These are phyloP conservation scores for Macrocentrus cingulum DNA, from an alignment of 1,140 invertebrate genomes.

Conservation along the genomic window DNA sequence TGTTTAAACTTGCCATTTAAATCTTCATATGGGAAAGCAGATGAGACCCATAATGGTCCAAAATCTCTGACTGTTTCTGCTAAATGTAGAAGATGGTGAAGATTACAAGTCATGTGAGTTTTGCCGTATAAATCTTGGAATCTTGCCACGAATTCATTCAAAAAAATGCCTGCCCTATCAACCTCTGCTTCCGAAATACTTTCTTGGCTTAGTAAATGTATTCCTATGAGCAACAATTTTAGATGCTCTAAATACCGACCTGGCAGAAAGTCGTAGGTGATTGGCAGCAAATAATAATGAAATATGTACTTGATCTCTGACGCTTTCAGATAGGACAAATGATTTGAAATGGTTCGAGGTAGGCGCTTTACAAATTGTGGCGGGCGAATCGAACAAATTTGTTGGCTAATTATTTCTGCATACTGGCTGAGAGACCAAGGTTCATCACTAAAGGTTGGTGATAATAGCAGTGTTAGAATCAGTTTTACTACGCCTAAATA, in stretches of 20 bases:
- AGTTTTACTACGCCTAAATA: constrained; percentile 4
- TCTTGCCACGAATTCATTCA: constrained; percentile 21
- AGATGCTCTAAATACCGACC: not conserved
- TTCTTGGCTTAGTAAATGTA: constrained; percentile 24
- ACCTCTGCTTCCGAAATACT: constrained; percentile 22
- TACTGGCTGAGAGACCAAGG: constrained; percentile 7
- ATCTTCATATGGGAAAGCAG: constrained; percentile 31
- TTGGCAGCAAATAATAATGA: constrained; percentile 21
- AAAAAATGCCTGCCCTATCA: not conserved
- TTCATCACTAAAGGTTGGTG: constrained; percentile 11
- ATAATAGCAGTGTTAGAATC: constrained; percentile 11
- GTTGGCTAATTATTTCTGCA: constrained; percentile 15
- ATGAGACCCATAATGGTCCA: constrained; percentile 27
- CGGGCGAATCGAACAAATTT: constrained; percentile 11
- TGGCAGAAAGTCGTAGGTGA: constrained; percentile 21
- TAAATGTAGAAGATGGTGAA: constrained; percentile 31
- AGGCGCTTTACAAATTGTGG: constrained; percentile 27
- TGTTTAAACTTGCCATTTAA: constrained; percentile 29
- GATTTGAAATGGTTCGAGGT: constrained; percentile 11
- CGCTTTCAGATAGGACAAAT: not conserved
- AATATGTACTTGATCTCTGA: constrained; percentile 16
- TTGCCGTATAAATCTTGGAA: constrained; percentile 26
- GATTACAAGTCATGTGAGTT: constrained; percentile 26
- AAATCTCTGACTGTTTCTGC: constrained; percentile 17
- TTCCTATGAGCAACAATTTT: constrained; percentile 28